Evolutionary conservation across 2,888 invertebrate species (phyloP), one percentile per base, ranked within the genome.

Genomic region (Scaptomyza caliginosa): DNA sequence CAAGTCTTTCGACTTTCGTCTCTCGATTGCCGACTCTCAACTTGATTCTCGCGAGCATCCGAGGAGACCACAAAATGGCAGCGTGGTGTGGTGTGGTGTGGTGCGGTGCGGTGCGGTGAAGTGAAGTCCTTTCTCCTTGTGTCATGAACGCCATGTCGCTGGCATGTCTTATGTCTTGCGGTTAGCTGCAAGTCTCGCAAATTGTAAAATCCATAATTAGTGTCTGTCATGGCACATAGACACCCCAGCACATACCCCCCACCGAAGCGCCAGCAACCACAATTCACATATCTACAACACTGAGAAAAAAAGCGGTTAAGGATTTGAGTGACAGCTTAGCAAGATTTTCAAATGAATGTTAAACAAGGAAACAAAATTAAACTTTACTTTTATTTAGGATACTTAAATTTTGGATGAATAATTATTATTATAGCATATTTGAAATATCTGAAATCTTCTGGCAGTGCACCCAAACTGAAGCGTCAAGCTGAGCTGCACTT

Each of bases 201-300:
- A 82, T 82, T 82, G 78, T 86, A 77, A 67, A 81, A 82, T 86
- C 81, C 81, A 82, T 82, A 82, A 82, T 82, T 82, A 82, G 81
- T 82, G 81, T 84, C 87, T 82, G 81, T 81, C 87, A 84, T 51
- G 83, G 73, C 49, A 56, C 71, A 76, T 70, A 60, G 57, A 66
- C 67, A 55, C 66, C 54, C 67, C 48, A 54, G 13, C 13, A n/a
- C 16, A 4, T 46, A 51, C 62, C 26, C 30, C 30, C 21, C 34
- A 28, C 36, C 28, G 55, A 42, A 34, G 16, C 11, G 3, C 49
- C n/a, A 17, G 6, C 43, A 10, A 38, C 13, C 26, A 40, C 26
- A 16, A 4, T 5, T 16, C 48, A 13, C 40, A 26, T 28, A 45
- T 28, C 8, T 17, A 7, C 3, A 5, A 45, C n/a, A 45, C 16